These are phyloP conservation scores for Caenorhabditis sp. DNA, from an alignment of 2,888 invertebrate species.

Conservation along the genomic window DNA sequence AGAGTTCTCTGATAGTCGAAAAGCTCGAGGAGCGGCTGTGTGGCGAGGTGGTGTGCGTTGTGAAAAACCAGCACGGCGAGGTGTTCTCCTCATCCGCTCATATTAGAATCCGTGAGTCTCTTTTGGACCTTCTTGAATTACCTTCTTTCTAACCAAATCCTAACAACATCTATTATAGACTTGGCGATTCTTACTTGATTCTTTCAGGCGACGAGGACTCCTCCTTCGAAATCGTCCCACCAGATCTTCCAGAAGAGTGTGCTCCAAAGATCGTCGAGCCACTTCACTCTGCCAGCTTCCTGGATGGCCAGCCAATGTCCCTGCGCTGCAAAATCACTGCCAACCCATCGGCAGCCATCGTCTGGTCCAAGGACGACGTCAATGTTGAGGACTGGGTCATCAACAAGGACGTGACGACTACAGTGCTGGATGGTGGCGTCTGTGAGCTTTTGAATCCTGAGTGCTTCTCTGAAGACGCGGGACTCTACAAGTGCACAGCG, in stretches of 20 bases:
- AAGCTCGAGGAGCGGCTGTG: constrained; percentile 56
- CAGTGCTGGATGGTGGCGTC: constrained; percentile 69
- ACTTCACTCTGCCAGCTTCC: constrained; percentile 70
- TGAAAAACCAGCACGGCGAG: constrained; percentile 73
- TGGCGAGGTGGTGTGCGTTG: constrained; percentile 74
- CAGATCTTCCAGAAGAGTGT: constrained; percentile 72
- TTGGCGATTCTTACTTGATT: constrained; percentile 7
- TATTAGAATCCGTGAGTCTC: constrained; percentile 69
- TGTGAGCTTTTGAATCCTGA: constrained; percentile 74
- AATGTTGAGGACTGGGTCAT: constrained; percentile 74
- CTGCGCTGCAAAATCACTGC: constrained; percentile 74
- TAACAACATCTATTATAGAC: constrained; percentile 6
- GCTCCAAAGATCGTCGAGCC: constrained; percentile 75
- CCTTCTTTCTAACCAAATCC: constrained; percentile 12
- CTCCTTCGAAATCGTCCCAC: constrained; percentile 73
- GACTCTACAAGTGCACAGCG: constrained; percentile 75
- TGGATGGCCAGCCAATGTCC: constrained; percentile 74
- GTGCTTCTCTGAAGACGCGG: constrained; percentile 69
- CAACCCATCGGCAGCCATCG: constrained; percentile 72
- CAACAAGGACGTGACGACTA: constrained; percentile 70
- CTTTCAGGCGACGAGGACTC: constrained; percentile 65
- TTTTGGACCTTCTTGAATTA: constrained; percentile 5
- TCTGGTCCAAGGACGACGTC: constrained; percentile 76
- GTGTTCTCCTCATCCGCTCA: constrained; percentile 69
- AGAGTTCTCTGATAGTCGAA: constrained; percentile 71